Conservation (phyloP, 2,888 invertebrate genomes). For the Xestia ashworthii region DNA sequence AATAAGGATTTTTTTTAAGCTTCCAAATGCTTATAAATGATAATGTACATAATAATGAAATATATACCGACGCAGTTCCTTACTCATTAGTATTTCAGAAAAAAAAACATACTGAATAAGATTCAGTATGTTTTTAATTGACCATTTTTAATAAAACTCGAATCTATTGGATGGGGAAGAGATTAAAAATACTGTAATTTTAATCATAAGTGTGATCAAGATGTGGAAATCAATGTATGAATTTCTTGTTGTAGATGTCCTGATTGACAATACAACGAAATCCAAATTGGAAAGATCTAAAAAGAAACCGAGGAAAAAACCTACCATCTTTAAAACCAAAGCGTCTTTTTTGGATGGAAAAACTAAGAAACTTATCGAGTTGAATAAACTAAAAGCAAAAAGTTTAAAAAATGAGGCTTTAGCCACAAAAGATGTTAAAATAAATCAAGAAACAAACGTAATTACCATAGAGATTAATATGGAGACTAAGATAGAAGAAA, state of each 20-base stretch:
- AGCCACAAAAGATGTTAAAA: not conserved
- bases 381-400: slow-evolving; percentile 47
- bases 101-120: too few species aligned
- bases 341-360: slow-evolving; percentile 36
- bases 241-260: slow-evolving; percentile 70
- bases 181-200: slow-evolving; percentile 4
- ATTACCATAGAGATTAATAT: slow-evolving; percentile 25
- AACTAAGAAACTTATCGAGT: slow-evolving; percentile 37
- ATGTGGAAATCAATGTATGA: slow-evolving; percentile 55
- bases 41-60: not conserved
- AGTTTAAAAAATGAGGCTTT: slow-evolving; percentile 1
- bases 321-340: slow-evolving; percentile 51
- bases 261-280: slow-evolving; percentile 64
- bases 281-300: slow-evolving; percentile 46
- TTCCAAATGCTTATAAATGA: not conserved
- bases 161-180: not conserved
- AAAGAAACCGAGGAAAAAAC: slow-evolving; percentile 40
- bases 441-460: slow-evolving; percentile 1
- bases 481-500: slow-evolving; percentile 32
- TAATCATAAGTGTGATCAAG: slow-evolving; percentile 38
- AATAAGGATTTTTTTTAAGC: not conserved
- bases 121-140: too few species aligned
- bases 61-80: too few species aligned
- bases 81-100: not conserved
- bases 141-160: too few species aligned